Evolutionary conservation across 2,888 invertebrate species (phyloP), one percentile per base, ranked within the genome.

Genomic region (Exocentrus adspersus): DNA sequence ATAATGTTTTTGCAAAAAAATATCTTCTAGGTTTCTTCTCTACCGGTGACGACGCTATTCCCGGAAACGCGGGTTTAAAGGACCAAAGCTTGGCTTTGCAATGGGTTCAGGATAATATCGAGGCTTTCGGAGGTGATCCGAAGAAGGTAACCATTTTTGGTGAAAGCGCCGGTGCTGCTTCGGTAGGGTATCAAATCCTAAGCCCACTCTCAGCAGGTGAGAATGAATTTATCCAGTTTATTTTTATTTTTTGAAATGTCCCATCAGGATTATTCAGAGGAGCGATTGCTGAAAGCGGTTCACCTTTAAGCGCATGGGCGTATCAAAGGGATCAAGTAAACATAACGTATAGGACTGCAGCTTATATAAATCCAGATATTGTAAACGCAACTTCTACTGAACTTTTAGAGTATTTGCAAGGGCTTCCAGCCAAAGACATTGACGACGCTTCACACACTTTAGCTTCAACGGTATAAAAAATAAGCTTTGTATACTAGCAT

Each of bases 251-350:
- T n/a, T n/a, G n/a, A n/a, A n/a, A n/a, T n/a, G n/a, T n/a, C n/a
- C n/a, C n/a, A n/a, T 2, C 14, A 73, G 73, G 73, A 37, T 53
- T 72, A 32, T 65, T 71, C 24, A 64, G 68, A 60, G 69, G 51
- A 6, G 75, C 72, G 2, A 71, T 76, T 32, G 54, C 64, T 10
- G 61, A 70, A 52, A 75, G 75, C 53, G 76, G 75, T 5, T 66
- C 72, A 1, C 63, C 68, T 9, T 19, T 76, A 14, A 65, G 62
- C 19, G 64, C 72, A 10, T 75, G 75, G 75, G 67, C 70, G 1
- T 71, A 68, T 41, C 73, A 75, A 60, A 68, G 71, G 43, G 66
- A 72, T 46, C 70, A 75, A 7, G 60, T 67, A 46, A 51, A 65
- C 7, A 72, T 74, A 3, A 73, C 76, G 1, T 74, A 60, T 52